Percentiles rank a stretch among this genome's conserved stretches.
phyloP scores from a whole-genome alignment of 2,888 invertebrate genomes.

The Macrophya annulata region DNA sequence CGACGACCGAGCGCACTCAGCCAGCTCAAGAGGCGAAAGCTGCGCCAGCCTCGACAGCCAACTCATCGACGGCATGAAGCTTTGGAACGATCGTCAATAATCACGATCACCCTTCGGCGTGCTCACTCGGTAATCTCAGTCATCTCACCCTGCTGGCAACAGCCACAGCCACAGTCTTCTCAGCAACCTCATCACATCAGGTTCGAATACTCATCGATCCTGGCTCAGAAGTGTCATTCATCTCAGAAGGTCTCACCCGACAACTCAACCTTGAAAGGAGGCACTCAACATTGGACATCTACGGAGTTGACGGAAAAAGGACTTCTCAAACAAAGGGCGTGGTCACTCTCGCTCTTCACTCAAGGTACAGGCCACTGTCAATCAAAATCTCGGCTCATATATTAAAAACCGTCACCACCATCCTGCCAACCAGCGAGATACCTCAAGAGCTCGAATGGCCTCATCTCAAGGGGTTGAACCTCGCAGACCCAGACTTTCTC shows the following conservation, averaged over 20 bases:
- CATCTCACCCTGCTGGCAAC: constrained; percentile 56
- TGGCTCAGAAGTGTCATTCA: constrained; percentile 58
- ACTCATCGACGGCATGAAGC: background rate
- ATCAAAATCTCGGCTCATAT: constrained; percentile 52
- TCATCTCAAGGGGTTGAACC: constrained; percentile 55
- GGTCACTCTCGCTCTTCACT: background rate
- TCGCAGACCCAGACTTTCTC: constrained; percentile 60
- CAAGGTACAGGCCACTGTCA: constrained; percentile 22
- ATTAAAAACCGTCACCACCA: constrained; percentile 45
- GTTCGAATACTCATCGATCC: constrained; percentile 58
- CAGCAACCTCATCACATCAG: constrained; percentile 3
- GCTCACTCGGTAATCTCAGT: background rate
- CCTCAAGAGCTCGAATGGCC: constrained; percentile 48
- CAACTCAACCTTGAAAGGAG: constrained; percentile 35
- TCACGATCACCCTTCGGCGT: background rate
- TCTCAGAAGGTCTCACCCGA: constrained; percentile 41
- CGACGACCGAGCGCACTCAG: background rate
- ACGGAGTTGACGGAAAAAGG: constrained; percentile 39
- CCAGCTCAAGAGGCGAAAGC: background rate
- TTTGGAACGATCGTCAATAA: background rate
- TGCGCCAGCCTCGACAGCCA: background rate
- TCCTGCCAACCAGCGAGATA: constrained; percentile 53
- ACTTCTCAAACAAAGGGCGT: constrained; percentile 17
- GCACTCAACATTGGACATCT: constrained; percentile 54
- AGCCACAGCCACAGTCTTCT: constrained; percentile 18